phyloP scores from a whole-genome alignment of 2,888 invertebrate species.

The Helleia helle region DNA sequence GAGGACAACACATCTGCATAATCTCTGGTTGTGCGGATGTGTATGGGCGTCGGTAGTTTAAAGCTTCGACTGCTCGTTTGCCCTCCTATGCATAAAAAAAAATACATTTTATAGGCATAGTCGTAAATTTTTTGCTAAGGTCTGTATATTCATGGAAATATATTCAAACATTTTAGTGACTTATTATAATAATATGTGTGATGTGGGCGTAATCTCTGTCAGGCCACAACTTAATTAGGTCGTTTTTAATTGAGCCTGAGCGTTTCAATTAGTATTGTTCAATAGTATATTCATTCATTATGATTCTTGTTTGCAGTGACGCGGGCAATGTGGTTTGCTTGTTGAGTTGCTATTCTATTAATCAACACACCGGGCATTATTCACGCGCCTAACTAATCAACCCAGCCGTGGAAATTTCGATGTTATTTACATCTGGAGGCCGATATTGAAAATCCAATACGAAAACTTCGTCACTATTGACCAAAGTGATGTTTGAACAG shows the following conservation, averaged over 20 bases:
- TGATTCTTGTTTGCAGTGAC: conserved; percentile 21
- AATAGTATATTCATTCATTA: conserved; percentile 17
- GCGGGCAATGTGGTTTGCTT: conserved; percentile 22
- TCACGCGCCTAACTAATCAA: conserved; percentile 21
- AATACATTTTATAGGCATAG: no score
- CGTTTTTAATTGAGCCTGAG: conserved; percentile 28
- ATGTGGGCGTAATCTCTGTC: conserved; percentile 17
- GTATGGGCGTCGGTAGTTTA: no score
- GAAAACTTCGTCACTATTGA: no score
- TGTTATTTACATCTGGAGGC: conserved; percentile 16
- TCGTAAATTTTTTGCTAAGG: no score
- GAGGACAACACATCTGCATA: no score
- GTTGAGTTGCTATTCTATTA: conserved; percentile 24
- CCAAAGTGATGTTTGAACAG: no score
- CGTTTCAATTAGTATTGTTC: conserved; percentile 29
- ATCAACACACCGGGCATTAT: conserved; percentile 25
- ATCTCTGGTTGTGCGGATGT: no score
- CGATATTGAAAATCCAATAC: conserved; percentile 12
- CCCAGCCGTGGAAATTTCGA: conserved; percentile 19
- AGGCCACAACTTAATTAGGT: conserved; percentile 31
- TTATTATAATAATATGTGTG: no score
- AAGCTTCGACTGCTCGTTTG: no score
- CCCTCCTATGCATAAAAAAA: no score
- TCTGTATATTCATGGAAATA: no score
- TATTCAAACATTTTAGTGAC: no score